Evolutionary conservation across 2,888 invertebrate genomes (phyloP), one percentile per base, ranked within the genome.

Genomic region (Bugulina stolonifera): DNA sequence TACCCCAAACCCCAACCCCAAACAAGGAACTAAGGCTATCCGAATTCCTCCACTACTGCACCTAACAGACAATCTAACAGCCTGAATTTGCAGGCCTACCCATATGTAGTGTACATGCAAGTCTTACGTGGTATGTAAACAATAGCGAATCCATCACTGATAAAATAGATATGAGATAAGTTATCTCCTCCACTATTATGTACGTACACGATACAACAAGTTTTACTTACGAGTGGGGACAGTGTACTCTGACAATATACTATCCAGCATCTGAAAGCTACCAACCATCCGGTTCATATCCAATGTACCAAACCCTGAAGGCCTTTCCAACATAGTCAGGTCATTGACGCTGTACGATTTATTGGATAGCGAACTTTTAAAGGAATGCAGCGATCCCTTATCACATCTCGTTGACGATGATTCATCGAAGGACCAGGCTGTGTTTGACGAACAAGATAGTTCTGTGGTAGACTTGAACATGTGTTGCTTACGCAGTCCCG

Each of bases 341-440:
- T 64, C 64, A 34, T 64, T 64, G 32, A 64, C 64, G n/a, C 64
- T 64, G 64, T 64, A 64, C 18, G 64, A 64, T 32, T 64, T 64
- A 27, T 32, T 64, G 32, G 64, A 64, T 14, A 64, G 64, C 25
- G 64, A 64, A 32, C 64, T 64, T 32, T 27, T 27, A n/a, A 32
- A 64, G 25, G 32, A 32, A 27, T 32, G 64, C 3, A 32, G n/a
- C 5, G 64, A 27, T 2, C n/a, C 64, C n/a, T 64, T 64, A 5
- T 64, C 64, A n/a, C n/a, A 57, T 5, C 57, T 25, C n/a, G 23
- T 23, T 10, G 10, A 10, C 22, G 32, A 32, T 14, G 32, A 29
- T 32, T 64, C 64, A 34, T 64, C 64, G 3, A 64, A 32, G 10
- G 64, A 64, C 2, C 32, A 18, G 5, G 25, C 29, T 2, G 32